A percentile compares a stretch with the other conserved stretches of the same genome.
These are phyloP conservation scores for Dysmachus trigonus DNA, from an alignment of 2,888 invertebrate genomes.

Conservation along the genomic window DNA sequence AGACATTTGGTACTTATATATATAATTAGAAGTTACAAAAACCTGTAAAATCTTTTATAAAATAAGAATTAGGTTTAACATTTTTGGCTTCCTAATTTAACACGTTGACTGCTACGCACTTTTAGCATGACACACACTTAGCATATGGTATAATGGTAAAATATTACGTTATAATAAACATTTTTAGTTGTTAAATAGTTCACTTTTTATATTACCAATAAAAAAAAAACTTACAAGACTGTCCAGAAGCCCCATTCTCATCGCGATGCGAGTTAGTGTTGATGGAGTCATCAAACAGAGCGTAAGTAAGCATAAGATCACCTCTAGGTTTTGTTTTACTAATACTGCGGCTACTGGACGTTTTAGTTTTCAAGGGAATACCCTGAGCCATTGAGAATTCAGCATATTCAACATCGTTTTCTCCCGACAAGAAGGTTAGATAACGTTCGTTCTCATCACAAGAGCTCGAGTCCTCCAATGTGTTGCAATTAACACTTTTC, in stretches of 20 bases:
- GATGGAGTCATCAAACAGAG: slow-evolving; percentile 64
- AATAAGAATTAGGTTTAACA: too few species aligned
- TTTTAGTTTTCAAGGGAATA: slow-evolving; percentile 40
- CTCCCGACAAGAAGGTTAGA: slow-evolving; percentile 86
- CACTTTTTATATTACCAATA: neutral
- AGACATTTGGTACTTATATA: too few species aligned
- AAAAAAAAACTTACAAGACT: slow-evolving; percentile 40
- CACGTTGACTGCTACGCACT: too few species aligned
- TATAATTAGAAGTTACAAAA: too few species aligned
- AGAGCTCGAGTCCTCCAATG: slow-evolving; percentile 72
- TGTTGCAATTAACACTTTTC: slow-evolving; percentile 58
- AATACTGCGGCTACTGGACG: neutral
- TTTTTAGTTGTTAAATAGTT: too few species aligned
- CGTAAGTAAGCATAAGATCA: slow-evolving; percentile 70
- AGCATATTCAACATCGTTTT: slow-evolving; percentile 75
- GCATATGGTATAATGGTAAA: too few species aligned
- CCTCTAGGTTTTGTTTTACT: slow-evolving; percentile 59
- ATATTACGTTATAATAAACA: too few species aligned
- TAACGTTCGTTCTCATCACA: slow-evolving; percentile 84
- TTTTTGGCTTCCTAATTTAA: too few species aligned
- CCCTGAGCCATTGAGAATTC: slow-evolving; percentile 65
- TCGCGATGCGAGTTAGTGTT: neutral
- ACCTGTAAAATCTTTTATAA: too few species aligned
- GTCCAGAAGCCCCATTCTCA: neutral
- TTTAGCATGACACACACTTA: too few species aligned